A percentile compares a stretch with the other conserved stretches of the same genome.
Conservation (phyloP, 1,140 invertebrate genomes). For the Drosophila arawakana region DNA sequence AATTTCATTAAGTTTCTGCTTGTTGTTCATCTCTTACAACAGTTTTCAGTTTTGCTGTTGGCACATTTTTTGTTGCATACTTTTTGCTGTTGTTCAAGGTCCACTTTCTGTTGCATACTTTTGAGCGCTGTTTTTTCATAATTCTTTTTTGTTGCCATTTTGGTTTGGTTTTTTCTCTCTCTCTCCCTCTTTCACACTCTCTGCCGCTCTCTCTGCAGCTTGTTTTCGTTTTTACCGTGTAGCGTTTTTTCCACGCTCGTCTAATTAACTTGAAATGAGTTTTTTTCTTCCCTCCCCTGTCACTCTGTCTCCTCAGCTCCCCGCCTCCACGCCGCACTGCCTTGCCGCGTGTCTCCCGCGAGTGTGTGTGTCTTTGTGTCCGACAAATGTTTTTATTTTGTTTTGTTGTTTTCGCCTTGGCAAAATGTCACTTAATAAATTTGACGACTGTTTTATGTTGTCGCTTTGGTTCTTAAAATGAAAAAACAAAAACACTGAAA, state of each 20-base stretch:
- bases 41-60: conserved; percentile 3
- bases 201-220: neutral
- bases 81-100: neutral
- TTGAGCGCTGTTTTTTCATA: conserved; percentile 22
- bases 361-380: conserved; percentile 41
- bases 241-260: conserved; percentile 14
- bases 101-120: conserved; percentile 15
- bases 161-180: conserved; percentile 5
- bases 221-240: conserved; percentile 3
- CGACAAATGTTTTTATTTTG: conserved; percentile 60
- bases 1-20: conserved; percentile 45
- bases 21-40: neutral
- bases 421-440: conserved; percentile 83
- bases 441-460: conserved; percentile 83
- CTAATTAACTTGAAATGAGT: conserved; percentile 73
- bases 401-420: conserved; percentile 51
- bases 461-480: conserved; percentile 71
- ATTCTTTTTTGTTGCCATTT: conserved; percentile 5
- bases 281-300: conserved; percentile 12
- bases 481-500: conserved; percentile 12
- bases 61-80: neutral
- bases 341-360: neutral
- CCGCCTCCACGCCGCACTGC: neutral
- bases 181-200: neutral
- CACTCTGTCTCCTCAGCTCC: neutral